phyloP scores from a whole-genome alignment of 1,140 invertebrate genomes.

The Caligus rogercresseyi region DNA sequence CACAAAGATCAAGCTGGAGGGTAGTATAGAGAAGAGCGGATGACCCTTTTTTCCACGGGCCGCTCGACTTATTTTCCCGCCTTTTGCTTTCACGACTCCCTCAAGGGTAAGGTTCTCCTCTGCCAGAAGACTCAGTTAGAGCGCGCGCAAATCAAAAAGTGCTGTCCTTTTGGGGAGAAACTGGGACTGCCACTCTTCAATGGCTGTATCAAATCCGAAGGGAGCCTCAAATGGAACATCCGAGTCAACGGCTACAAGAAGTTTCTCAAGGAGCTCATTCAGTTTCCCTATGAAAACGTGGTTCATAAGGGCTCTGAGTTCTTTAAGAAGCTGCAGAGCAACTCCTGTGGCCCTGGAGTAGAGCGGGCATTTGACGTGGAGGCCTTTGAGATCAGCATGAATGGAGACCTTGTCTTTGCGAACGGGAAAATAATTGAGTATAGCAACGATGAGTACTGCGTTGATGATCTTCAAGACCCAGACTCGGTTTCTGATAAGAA shows the following conservation, averaged over 20 bases:
- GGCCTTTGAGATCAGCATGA: background rate
- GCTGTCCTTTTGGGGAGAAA: background rate
- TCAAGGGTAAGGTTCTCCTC: background rate
- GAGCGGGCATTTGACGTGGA: background rate
- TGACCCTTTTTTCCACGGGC: background rate
- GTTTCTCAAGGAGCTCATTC: background rate
- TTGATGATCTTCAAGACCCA: background rate
- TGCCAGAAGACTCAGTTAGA: background rate
- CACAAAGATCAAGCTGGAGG: background rate
- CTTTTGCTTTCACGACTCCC: background rate
- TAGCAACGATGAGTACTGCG: background rate
- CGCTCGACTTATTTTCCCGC: background rate
- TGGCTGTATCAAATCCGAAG: background rate
- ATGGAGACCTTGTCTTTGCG: background rate
- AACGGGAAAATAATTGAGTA: background rate
- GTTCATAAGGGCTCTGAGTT: background rate
- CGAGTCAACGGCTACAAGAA: background rate
- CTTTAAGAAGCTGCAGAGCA: background rate
- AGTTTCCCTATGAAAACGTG: background rate
- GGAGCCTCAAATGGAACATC: background rate
- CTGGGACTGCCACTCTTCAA: background rate
- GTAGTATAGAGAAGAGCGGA: background rate
- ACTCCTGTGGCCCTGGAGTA: background rate
- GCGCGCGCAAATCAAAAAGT: background rate
- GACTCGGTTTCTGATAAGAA: background rate